Evolutionary conservation across 2,797 vertebrate genomes (phyloP).

Genomic region (Euthynnus affinis): DNA sequence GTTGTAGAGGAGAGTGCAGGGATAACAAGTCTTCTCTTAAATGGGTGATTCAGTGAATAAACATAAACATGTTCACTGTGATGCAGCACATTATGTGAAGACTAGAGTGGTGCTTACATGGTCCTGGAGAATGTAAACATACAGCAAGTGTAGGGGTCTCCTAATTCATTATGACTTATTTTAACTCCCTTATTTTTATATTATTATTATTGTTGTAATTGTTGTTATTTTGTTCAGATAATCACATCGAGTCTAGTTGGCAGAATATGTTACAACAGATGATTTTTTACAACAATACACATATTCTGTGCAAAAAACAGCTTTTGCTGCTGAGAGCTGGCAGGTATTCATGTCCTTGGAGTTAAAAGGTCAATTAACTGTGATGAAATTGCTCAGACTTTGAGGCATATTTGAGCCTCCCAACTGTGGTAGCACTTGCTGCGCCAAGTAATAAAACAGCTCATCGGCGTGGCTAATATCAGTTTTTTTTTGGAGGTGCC

Average conservation of each 20-base stretch:
- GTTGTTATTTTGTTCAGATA: too few relatives aligned
- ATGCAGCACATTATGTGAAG: conserved; percentile 16
- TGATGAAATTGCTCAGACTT: not conserved
- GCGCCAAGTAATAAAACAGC: not conserved
- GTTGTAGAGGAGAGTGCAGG: conserved; percentile 25
- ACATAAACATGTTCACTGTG: conserved; percentile 29
- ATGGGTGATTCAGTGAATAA: conserved; percentile 38
- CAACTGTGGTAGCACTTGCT: not conserved
- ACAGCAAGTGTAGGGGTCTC: conserved; percentile 1
- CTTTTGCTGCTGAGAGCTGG: not conserved
- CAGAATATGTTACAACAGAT: too few relatives aligned
- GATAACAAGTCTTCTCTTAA: conserved; percentile 44
- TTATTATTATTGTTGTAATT: too few relatives aligned
- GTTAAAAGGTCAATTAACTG: not conserved
- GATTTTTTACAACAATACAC: not conserved
- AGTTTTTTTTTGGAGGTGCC: not conserved
- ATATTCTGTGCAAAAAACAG: not conserved
- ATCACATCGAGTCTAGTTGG: too few relatives aligned
- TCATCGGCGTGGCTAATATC: not conserved
- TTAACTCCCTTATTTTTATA: too few relatives aligned
- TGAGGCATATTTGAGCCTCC: not conserved
- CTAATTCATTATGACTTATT: not conserved
- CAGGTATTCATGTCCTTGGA: not conserved
- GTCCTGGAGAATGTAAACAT: not conserved
- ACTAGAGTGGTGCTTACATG: not conserved